Base-by-base conservation (phyloP, 2,797 vertebrate genomes). In the Jordanella pulchra region DNA sequence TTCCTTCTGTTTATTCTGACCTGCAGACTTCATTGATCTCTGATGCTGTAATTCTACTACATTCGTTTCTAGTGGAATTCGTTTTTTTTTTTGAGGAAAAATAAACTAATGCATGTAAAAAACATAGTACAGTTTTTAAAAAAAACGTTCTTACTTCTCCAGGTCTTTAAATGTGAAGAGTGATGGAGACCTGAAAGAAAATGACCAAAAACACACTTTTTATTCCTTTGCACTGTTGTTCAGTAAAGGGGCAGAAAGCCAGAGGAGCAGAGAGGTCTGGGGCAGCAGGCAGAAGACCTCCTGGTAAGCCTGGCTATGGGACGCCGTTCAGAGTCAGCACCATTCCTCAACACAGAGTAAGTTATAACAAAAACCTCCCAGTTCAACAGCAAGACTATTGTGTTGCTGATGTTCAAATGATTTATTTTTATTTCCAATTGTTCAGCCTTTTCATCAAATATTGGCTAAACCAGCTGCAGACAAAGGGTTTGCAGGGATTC, bases 231-330 rank as follows among this genome's bases (percentile, higher is more conserved):
- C 80, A 3, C 17, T 82, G 7, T 80, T 54, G 21, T 75, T 61
- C 74, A 88, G 82, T 84, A 77, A 92, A 86, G 69, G 72, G 82
- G 32, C 87, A 85, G 65, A 92, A 84, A 81, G 56, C 55, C 67
- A 90, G 86, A 92, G 81, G 84, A 67, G 85, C 86, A 32, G 82
- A 77, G 51, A 81, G 83, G 48, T 48, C 83, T n/a, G 71, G 82
- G 3, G 28, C 77, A n/a, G 75, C 78, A 10, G 10, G 77, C 45
- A 89, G 73, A 68, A 94, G 84, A 79, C 83, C 79, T 0, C 64
- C 82, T 45, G 63, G 50, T 15, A 94, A 81, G 85, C 86, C 87
- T 39, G 88, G 89, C 48, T 87, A 91, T 93, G 95, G 93, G 77
- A 82, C 69, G 15, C 85, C 89, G 35, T 80, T 84, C 50, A 86